A percentile compares a stretch with the other conserved stretches of the same genome.
Conservation (phyloP, 1,140 invertebrate genomes). For the Portunus trituberculatus region DNA sequence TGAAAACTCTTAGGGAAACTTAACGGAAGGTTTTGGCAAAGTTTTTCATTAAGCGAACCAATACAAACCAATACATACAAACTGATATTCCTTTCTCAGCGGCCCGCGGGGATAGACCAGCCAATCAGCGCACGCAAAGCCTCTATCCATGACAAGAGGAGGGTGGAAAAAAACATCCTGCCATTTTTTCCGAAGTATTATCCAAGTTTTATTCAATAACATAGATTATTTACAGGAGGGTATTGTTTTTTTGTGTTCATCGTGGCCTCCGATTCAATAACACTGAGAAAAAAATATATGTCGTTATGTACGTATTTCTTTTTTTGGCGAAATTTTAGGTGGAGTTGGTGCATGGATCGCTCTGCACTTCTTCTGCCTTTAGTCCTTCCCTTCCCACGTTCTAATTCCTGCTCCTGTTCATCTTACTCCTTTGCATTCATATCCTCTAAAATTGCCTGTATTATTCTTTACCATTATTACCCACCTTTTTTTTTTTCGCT, state of each 20-base stretch:
- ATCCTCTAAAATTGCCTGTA: too few relatives aligned
- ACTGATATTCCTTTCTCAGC: neutral
- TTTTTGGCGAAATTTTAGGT: neutral
- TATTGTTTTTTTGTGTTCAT: neutral
- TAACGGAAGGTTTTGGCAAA: too few relatives aligned
- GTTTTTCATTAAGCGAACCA: neutral
- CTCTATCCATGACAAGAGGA: neutral
- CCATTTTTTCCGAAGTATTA: neutral
- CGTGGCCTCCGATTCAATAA: too few relatives aligned
- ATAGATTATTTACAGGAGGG: neutral
- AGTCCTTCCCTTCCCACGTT: too few relatives aligned
- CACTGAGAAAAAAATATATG: too few relatives aligned
- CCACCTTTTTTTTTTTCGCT: too few relatives aligned
- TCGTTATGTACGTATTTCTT: neutral
- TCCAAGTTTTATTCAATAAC: neutral
- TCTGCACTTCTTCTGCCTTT: too few relatives aligned
- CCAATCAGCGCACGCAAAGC: neutral
- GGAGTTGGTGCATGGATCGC: too few relatives aligned
- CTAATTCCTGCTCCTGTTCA: too few relatives aligned
- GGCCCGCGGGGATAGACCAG: neutral
- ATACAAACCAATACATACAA: neutral
- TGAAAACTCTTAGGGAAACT: too few relatives aligned
- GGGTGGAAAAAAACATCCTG: neutral
- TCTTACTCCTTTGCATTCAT: too few relatives aligned
- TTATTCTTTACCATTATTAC: too few relatives aligned